Base-by-base conservation (phyloP, 2,888 invertebrate species). In the Nyleta sp. region DNA sequence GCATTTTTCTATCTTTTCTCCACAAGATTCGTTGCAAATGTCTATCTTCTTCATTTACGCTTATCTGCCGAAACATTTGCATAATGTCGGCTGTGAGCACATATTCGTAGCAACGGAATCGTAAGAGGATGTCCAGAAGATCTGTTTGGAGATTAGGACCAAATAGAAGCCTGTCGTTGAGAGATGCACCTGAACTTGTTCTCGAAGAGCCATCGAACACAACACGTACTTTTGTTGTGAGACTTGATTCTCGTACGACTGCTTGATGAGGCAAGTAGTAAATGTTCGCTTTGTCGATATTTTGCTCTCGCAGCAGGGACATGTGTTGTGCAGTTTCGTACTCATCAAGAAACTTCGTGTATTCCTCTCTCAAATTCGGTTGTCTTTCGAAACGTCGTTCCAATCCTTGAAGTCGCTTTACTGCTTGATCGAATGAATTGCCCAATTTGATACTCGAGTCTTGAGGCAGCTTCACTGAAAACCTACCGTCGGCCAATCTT, bases 331-430 rank as follows among this genome's bases (percentile, higher is more conserved):
- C 22, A 0, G 59, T 15, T 18, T 35, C 8, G 46, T 80, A 78
- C 6, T 80, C 75, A 11, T 64, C 20, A 60, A 75, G 65, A 40
- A 78, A 75, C 10, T 72, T 17, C 10, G n/a, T 18, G 18, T 80
- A 80, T 42, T 59, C 35, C 20, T 40, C n/a, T 44, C 40, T 67
- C 11, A 80, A 13, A 3, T 42, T 15, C 13, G 71, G 42, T 15
- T 75, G 31, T 17, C 28, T 55, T 0, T 40, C 8, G 13, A 77
- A 60, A 18, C 71, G 50, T 17, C 60, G 38, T 31, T 80, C 75
- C 10, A 60, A 18, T 0, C 6, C 7, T 35, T 46, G 13, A 53
- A 46, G 4, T 44, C 31, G 13, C 20, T 11, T 15, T 59, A 72
- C 13, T 22, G 60, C 80, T 20, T 40, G 46, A 13, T 31, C 24